A percentile compares a stretch with the other conserved stretches of the same genome.
Evolutionary conservation across 2,888 invertebrate genomes (phyloP).

Genomic region (Tolmerus cingulatus): DNA sequence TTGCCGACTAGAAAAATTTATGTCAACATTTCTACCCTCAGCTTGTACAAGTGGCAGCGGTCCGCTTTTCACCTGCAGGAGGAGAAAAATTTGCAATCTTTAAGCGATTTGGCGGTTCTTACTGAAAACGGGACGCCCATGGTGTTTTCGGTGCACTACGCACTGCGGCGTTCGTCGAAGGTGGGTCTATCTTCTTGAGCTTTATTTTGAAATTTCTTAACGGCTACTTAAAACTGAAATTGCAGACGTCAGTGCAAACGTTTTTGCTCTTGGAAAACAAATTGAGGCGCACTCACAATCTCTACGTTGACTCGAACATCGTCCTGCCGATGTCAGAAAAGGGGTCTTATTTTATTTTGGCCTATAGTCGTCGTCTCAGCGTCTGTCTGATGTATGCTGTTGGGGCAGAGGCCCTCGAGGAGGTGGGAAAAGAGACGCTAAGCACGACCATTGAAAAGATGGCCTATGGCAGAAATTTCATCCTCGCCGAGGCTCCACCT

Average conservation of each 20-base stretch:
- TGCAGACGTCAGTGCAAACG: background rate
- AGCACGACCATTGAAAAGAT: background rate
- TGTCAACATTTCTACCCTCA: background rate
- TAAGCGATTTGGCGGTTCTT: background rate
- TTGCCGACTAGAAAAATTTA: too few relatives aligned
- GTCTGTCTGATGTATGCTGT: background rate
- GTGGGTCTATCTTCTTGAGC: background rate
- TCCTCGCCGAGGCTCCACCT: background rate
- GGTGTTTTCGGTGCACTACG: background rate
- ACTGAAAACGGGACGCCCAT: background rate
- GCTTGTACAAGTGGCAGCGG: slow-evolving; percentile 5
- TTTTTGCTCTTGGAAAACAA: background rate
- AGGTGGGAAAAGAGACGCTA: background rate
- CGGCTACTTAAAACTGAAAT: background rate
- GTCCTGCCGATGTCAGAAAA: background rate
- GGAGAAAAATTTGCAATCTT: background rate
- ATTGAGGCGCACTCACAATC: background rate
- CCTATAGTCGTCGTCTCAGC: background rate
- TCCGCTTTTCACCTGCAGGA: background rate
- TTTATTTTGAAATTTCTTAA: background rate
- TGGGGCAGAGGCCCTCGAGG: background rate
- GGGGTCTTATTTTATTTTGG: background rate
- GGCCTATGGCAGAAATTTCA: background rate
- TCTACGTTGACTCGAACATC: background rate
- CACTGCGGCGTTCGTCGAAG: background rate